phyloP scores from a whole-genome alignment of 2,113 vertebrate genomes.

The Amphiprion percula region DNA sequence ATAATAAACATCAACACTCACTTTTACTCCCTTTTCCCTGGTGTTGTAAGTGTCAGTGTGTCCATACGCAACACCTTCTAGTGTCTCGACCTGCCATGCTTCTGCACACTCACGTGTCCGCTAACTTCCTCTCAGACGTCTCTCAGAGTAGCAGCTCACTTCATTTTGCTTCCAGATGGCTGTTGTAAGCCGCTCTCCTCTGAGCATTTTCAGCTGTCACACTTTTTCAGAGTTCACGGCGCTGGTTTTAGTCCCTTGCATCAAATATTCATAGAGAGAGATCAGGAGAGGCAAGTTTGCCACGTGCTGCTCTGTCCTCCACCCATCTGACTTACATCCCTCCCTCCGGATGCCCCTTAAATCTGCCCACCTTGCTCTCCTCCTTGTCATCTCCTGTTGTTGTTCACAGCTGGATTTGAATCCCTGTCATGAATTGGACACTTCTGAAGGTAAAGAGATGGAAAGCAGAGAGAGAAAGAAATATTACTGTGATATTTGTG shows the following conservation, averaged over 20 bases:
- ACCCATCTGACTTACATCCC: conserved; percentile 41
- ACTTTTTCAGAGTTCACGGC: conserved; percentile 88
- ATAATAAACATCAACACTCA: too few relatives aligned
- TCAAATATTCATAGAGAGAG: conserved; percentile 93
- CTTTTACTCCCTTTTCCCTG: neutral
- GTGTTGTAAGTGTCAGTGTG: neutral
- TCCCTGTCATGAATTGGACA: neutral
- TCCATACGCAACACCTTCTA: neutral
- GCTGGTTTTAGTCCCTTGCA: conserved; percentile 90
- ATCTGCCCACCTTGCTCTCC: conserved; percentile 69
- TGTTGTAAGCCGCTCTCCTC: conserved; percentile 77
- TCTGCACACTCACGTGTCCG: conserved; percentile 24
- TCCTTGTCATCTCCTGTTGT: neutral
- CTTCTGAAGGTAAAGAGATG: neutral
- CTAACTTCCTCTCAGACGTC: conserved; percentile 2
- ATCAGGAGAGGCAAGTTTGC: conserved; percentile 82
- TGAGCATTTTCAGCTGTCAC: conserved; percentile 90
- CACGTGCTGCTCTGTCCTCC: conserved; percentile 56
- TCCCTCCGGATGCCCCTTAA: conserved; percentile 86
- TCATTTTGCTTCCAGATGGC: conserved; percentile 67
- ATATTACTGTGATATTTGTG: too few relatives aligned
- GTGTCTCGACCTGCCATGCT: conserved; percentile 22
- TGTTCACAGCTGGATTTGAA: conserved; percentile 1
- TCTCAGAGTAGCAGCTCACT: conserved; percentile 24
- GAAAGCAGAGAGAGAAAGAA: neutral